Base-by-base conservation (phyloP, 1,140 invertebrate species). In the Drosophila tropicalis region DNA sequence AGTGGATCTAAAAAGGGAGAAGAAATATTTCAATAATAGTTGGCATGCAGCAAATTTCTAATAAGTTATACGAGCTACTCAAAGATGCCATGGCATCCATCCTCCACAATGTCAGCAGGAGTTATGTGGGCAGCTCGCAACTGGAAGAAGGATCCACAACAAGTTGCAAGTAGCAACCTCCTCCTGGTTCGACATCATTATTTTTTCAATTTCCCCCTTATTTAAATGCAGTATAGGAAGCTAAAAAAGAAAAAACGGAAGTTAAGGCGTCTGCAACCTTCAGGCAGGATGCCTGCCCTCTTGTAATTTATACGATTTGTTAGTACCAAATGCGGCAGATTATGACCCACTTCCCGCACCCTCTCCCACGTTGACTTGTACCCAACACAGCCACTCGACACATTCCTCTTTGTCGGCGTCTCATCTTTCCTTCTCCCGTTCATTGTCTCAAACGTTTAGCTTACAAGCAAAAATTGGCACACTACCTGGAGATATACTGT, bases 401-500 rank as follows among this genome's bases (percentile, higher is more conserved):
- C 44, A 51, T 51, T 15, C n/a, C 13, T 58, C 2, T 13, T 36
- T 36, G 34, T 36, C 10, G 6, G 32, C 9, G 22, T 63, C 32
- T 34, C 25, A 67, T 36, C 34, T 47, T n/a, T 44, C 19, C n/a
- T 9, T 12, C 25, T 41, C 15, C 7, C 29, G 7, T 12, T 44
- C 54, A 12, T 64, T 78, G 12, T 39, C 51, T 57, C 22, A 44
- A 51, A 51, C 17, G 22, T 3, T 13, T 22, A 90, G 94, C 93
- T 67, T 92, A 93, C 72, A 93, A 93, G 79, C 90, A 82, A 83
- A 95, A 79, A 95, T 94, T 76, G 93, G 95, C 44, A 98, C 96
- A 70, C 93, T 99, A 62, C 97, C 98, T 5, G 98, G 98, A 15
- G 98, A 99, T 92, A 95, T 98, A 60, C 93, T 99, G 3, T 92